Evolutionary conservation across 2,113 vertebrate species (phyloP).

Genomic region (Empidonax alnorum): DNA sequence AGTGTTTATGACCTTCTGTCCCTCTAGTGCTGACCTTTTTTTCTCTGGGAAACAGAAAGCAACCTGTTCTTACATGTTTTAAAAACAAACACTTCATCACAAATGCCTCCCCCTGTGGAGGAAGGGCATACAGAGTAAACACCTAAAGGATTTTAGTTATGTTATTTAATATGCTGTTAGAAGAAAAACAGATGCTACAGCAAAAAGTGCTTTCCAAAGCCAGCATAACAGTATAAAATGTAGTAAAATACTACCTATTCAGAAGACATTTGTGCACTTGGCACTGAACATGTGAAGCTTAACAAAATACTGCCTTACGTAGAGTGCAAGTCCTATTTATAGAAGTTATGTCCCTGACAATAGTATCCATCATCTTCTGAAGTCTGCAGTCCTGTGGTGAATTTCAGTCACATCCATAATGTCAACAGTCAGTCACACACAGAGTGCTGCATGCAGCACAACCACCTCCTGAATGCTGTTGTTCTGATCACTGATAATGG

Average conservation of each 20-base stretch:
- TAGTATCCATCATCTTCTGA: not conserved
- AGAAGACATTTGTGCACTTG: not conserved
- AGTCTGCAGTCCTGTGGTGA: not conserved
- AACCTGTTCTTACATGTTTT: conserved; percentile 23
- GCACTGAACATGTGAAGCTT: not conserved
- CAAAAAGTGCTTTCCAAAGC: not conserved
- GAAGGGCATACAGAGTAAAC: not conserved
- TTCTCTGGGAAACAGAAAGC: conserved; percentile 20
- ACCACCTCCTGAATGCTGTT: not conserved
- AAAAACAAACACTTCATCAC: not conserved
- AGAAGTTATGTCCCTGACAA: not conserved
- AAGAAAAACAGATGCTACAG: conserved; percentile 6
- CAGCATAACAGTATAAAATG: not conserved
- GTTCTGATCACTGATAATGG: not conserved
- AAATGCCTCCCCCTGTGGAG: not conserved
- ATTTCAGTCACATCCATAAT: not conserved
- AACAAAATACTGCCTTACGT: not conserved
- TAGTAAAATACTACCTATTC: not conserved
- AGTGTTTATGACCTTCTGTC: conserved; percentile 11
- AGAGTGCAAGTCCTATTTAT: not conserved
- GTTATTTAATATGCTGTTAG: not conserved
- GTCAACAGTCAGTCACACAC: not conserved
- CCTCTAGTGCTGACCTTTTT: not conserved
- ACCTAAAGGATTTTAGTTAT: not conserved
- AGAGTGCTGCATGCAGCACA: not conserved